These are phyloP conservation scores for Conus ventricosus DNA, from an alignment of 1,140 invertebrate genomes.

Conservation along the genomic window DNA sequence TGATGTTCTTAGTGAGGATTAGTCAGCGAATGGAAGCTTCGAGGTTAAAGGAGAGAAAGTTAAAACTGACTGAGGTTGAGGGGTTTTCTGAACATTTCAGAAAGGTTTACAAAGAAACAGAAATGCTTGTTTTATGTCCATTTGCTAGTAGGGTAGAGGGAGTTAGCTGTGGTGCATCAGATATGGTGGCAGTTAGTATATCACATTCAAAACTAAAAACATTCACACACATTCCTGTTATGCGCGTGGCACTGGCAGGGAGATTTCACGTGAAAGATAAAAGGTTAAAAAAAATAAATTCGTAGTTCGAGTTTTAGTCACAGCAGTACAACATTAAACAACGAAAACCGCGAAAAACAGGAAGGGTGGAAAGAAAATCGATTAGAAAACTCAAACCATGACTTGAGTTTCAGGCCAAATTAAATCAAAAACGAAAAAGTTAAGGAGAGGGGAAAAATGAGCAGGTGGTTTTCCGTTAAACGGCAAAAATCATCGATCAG, in stretches of 20 bases:
- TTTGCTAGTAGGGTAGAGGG: neutral
- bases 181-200: neutral
- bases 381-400: neutral
- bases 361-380: neutral
- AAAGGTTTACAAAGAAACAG: neutral
- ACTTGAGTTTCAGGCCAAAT: neutral
- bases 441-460: neutral
- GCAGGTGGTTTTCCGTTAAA: neutral
- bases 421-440: neutral
- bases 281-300: neutral
- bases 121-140: neutral
- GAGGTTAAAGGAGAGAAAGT: neutral
- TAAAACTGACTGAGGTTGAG: no score
- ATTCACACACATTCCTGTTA: neutral
- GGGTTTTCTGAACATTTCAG: neutral
- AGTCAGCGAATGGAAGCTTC: neutral
- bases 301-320: neutral
- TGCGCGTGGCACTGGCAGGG: neutral
- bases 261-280: neutral
- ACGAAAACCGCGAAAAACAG: neutral
- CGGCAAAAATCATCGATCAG: conserved; percentile 37
- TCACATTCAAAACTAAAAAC: neutral
- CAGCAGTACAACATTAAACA: neutral
- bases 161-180: no score
- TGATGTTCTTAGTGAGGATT: neutral